Evolutionary conservation across 1,140 invertebrate species (phyloP).

Genomic region (Zaprionus davidi): DNA sequence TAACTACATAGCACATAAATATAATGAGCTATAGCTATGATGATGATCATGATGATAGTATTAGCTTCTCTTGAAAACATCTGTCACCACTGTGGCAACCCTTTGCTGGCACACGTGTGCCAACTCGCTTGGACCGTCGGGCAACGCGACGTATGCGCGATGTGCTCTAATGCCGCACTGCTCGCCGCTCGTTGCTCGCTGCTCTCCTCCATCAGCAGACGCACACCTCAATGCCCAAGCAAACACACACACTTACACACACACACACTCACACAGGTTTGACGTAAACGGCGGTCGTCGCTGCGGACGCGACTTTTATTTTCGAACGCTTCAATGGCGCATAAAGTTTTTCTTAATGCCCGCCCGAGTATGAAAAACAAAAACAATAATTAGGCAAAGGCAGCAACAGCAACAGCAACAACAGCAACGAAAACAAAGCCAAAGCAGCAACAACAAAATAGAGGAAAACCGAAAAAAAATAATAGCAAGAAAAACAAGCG

Average conservation of each 20-base stretch:
- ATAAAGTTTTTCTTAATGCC: conserved; percentile 82
- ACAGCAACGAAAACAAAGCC: conserved; percentile 19
- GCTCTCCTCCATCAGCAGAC: conserved; percentile 32
- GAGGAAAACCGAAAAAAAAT: conserved; percentile 22
- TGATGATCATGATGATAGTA: no score
- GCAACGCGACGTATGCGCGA: conserved; percentile 69
- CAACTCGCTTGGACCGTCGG: neutral
- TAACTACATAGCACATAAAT: no score
- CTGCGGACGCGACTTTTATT: conserved; percentile 76
- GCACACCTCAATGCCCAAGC: conserved; percentile 40
- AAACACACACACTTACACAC: conserved; percentile 44
- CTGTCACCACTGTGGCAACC: conserved; percentile 37
- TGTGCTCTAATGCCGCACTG: conserved; percentile 64
- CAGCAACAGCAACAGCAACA: conserved; percentile 17
- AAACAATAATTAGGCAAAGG: conserved; percentile 77
- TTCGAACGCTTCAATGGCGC: conserved; percentile 81
- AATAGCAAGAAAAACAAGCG: conserved; percentile 3
- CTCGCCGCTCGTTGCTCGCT: conserved; percentile 26
- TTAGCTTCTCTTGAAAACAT: neutral
- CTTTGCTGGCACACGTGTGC: conserved; percentile 26
- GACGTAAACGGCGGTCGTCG: conserved; percentile 56
- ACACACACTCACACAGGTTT: conserved; percentile 37
- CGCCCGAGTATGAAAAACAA: conserved; percentile 77
- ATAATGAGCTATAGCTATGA: no score
- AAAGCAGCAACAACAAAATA: conserved; percentile 32